phyloP scores from a whole-genome alignment of 2,797 vertebrate genomes.

The Tarsius wallacei region DNA sequence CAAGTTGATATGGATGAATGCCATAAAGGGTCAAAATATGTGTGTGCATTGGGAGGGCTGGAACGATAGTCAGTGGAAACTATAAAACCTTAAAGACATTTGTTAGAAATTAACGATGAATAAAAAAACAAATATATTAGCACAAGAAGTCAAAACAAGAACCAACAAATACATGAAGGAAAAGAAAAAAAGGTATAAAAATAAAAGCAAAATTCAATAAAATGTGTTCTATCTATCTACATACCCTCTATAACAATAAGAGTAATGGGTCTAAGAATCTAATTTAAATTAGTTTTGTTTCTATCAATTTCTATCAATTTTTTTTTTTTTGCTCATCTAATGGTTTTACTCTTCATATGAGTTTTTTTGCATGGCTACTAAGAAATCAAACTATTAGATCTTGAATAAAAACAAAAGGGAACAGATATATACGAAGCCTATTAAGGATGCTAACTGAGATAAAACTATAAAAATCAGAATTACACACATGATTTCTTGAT shows the following conservation, averaged over 20 bases:
- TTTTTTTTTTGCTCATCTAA: neutral
- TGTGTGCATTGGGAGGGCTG: neutral
- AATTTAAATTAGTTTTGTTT: neutral
- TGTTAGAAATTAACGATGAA: neutral
- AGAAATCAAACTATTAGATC: neutral
- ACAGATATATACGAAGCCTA: neutral
- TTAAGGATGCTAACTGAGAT: neutral
- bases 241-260: neutral
- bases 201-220: slow-evolving; percentile 2
- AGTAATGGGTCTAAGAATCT: neutral
- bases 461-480: neutral
- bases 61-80: neutral
- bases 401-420: neutral
- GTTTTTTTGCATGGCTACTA: neutral
- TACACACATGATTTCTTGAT: neutral
- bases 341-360: neutral
- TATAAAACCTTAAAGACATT: neutral
- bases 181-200: neutral
- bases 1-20: neutral
- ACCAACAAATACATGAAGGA: neutral
- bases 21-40: neutral
- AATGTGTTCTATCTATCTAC: neutral
- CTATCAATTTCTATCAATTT: neutral
- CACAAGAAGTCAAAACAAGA: neutral
- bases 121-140: neutral